phyloP scores from a whole-genome alignment of 2,888 invertebrate genomes.

The Hemistola chrysoprasaria region DNA sequence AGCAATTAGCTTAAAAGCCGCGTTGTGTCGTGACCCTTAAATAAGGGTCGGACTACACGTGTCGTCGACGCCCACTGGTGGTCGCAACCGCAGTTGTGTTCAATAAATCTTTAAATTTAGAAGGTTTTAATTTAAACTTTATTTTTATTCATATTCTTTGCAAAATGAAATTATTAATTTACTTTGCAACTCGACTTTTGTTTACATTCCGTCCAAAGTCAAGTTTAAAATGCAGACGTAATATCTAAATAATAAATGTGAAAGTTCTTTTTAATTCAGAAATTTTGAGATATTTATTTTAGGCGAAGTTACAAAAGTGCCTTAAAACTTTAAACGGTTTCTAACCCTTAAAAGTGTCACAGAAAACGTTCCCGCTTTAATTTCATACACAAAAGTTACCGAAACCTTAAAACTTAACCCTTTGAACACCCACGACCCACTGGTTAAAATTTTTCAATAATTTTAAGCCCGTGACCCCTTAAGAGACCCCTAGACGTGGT shows the following conservation, averaged over 20 bases:
- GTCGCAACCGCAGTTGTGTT: conserved; percentile 48
- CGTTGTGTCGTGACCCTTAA: conserved; percentile 68
- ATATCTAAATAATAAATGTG: too few species aligned
- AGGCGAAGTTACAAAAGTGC: neutral
- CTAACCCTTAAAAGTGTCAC: conserved; percentile 10
- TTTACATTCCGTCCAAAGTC: too few species aligned
- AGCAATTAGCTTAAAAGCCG: conserved; percentile 74
- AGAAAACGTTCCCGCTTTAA: conserved; percentile 24
- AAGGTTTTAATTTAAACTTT: conserved; percentile 1
- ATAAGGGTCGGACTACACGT: conserved; percentile 68
- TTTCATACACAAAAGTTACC: conserved; percentile 13
- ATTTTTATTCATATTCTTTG: too few species aligned
- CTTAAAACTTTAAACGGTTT: neutral
- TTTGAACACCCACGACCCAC: conserved; percentile 49
- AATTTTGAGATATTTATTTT: too few species aligned
- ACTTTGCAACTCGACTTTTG: too few species aligned
- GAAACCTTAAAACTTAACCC: conserved; percentile 49
- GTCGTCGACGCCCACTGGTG: conserved; percentile 67
- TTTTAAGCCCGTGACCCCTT: conserved; percentile 68
- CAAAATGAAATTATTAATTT: too few species aligned
- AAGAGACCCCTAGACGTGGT: conserved; percentile 23
- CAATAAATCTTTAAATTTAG: conserved; percentile 22
- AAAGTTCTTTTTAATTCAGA: too few species aligned
- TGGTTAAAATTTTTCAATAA: conserved; percentile 72
- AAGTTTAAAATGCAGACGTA: too few species aligned